Evolutionary conservation across 2,113 vertebrate genomes (phyloP).

Genomic region (Pangasianodon hypophthalmus): DNA sequence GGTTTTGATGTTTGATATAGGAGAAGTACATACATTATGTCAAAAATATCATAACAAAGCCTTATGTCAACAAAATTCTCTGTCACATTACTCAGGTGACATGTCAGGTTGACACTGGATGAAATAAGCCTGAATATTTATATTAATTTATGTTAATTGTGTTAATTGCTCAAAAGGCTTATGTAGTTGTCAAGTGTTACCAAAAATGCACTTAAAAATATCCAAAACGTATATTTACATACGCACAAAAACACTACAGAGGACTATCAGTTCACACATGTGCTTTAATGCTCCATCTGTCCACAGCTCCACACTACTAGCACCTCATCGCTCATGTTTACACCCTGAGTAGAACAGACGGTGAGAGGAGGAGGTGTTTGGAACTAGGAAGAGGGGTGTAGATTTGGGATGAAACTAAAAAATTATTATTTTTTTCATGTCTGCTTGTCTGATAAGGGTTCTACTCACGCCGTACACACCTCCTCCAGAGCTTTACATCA

Average conservation of each 20-base stretch:
- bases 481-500: slow-evolving; percentile 53
- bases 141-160: background rate
- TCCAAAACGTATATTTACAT: background rate
- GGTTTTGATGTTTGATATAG: background rate
- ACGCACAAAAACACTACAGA: background rate
- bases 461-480: background rate
- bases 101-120: background rate
- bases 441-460: background rate
- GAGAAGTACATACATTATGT: background rate
- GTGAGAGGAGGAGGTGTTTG: slow-evolving; percentile 51
- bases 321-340: slow-evolving; percentile 69
- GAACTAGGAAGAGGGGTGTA: slow-evolving; percentile 17
- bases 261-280: background rate
- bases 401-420: slow-evolving; percentile 31
- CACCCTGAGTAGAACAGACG: slow-evolving; percentile 20
- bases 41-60: background rate
- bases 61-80: background rate
- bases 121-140: background rate
- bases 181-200: background rate
- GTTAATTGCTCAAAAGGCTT: background rate
- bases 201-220: background rate
- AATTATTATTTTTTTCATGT: too few relatives aligned
- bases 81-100: background rate
- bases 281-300: slow-evolving; percentile 68
- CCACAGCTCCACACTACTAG: slow-evolving; percentile 68